Conservation (phyloP, 1,140 invertebrate species). For the Neelides sp. region DNA sequence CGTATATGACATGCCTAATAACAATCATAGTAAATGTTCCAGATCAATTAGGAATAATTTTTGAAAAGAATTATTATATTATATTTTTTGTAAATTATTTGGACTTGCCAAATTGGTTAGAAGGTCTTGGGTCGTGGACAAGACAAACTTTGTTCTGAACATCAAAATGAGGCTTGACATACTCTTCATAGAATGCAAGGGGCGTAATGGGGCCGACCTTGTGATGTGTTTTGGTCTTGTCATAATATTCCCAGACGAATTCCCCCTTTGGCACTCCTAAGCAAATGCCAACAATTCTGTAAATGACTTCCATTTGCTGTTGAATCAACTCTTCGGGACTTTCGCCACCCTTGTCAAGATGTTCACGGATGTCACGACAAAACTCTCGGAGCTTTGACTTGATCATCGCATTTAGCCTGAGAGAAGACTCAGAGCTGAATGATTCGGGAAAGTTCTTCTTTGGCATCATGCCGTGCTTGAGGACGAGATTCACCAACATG, state of each 20-base stretch:
- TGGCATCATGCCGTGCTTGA: slow-evolving; percentile 73
- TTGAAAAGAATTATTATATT: too few species aligned
- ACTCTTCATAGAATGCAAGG: slow-evolving; percentile 62
- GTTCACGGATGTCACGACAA: slow-evolving; percentile 52
- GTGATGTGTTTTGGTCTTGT: slow-evolving; percentile 66
- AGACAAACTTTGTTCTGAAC: slow-evolving; percentile 76
- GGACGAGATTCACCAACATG: slow-evolving; percentile 75
- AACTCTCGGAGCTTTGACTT: slow-evolving; percentile 75
- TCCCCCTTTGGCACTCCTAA: slow-evolving; percentile 64
- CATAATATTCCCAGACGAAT: slow-evolving; percentile 77
- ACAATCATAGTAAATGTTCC: too few species aligned
- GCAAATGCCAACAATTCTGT: slow-evolving; percentile 67
- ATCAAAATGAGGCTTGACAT: slow-evolving; percentile 65
- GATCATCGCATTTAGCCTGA: slow-evolving; percentile 60
- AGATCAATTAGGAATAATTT: too few species aligned
- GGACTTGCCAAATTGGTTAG: slow-evolving; percentile 60
- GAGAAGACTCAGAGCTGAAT: slow-evolving; percentile 57
- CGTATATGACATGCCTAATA: slow-evolving; percentile 60
- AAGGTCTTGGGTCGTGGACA: slow-evolving; percentile 66
- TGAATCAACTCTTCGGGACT: slow-evolving; percentile 46
- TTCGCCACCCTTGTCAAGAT: slow-evolving; percentile 44
- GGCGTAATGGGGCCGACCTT: slow-evolving; percentile 62
- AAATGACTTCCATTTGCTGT: slow-evolving; percentile 58
- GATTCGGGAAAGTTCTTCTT: slow-evolving; percentile 75
- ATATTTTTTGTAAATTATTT: too few species aligned